Evolutionary conservation across 2,888 invertebrate genomes (phyloP), one percentile per base, ranked within the genome.

Genomic region (Plemyria rubiginata): DNA sequence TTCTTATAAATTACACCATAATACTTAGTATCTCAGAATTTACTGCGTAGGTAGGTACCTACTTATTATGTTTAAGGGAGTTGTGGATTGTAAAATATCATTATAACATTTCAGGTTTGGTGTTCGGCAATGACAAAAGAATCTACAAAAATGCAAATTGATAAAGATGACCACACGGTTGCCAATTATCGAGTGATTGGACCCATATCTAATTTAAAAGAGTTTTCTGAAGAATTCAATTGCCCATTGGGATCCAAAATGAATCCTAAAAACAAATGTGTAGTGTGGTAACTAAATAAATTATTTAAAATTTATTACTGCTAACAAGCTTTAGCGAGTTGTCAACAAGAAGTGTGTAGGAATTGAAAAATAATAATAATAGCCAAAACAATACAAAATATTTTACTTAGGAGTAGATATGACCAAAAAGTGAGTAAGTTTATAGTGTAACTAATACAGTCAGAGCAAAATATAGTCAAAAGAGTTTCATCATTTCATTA

Each of bases 101-200:
- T 36, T 50, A 11, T 49, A 40, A n/a, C 48, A 51, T 70, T 71
- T 7, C 66, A 96, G 96, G 97, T 98, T 5, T 98, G 98, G 98
- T 98, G 98, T 81, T 97, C 98, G 6, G 94, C 97, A 0, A 96
- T 96, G 80, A 98, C 97, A 2, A 95, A 97, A 74, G 98, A 98
- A 87, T 96, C 97, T 0, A 95, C 94, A 0, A 94, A 96, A 70
- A 94, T 98, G 77, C 96, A 98, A 85, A 96, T 99, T 72, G 96
- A 98, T 79, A 98, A 98, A 81, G 99, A 99, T 84, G 96, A 98
- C 22, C 99, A 99, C 83, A 96, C 97, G 12, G 97, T 98, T 0
- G 96, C 98, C 0, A 96, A 96, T 77, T 98, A 95, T 83, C 93
- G 98, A 66, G 98, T 98, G 0, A 96, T 96, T 66, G 98, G 98